A percentile compares a stretch with the other conserved stretches of the same genome.
phyloP scores from a whole-genome alignment of 1,140 invertebrate species.

The Zophobas atratus region DNA sequence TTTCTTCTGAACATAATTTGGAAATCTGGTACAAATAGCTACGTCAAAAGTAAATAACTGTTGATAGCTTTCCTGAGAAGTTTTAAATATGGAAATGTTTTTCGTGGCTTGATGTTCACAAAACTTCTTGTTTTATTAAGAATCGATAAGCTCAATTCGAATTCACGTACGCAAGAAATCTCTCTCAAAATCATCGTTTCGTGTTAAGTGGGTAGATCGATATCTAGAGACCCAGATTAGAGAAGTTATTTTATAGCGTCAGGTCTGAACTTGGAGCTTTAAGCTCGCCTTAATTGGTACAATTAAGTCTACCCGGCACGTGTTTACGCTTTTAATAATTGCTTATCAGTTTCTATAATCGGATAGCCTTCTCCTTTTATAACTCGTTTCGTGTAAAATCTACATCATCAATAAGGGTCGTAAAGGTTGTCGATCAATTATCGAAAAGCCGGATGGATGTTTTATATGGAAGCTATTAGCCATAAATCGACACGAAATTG shows the following conservation, averaged over 20 bases:
- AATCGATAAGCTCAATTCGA: too few relatives aligned
- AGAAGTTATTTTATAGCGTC: constrained; percentile 20
- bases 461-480: constrained; percentile 11
- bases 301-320: constrained; percentile 44
- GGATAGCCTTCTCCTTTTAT: constrained; percentile 11
- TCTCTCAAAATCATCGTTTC: not conserved
- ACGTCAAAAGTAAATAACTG: too few relatives aligned
- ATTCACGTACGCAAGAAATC: not conserved
- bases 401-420: constrained; percentile 35
- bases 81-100: too few relatives aligned
- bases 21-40: too few relatives aligned
- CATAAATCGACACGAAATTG: constrained; percentile 32
- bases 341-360: constrained; percentile 33
- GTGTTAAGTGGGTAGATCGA: constrained; percentile 16
- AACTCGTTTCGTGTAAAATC: constrained; percentile 30
- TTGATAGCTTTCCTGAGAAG: too few relatives aligned
- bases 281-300: constrained; percentile 40
- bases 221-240: constrained; percentile 9
- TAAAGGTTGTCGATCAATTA: constrained; percentile 39
- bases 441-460: constrained; percentile 21
- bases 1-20: too few relatives aligned
- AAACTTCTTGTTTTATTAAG: too few relatives aligned
- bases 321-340: constrained; percentile 46
- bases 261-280: constrained; percentile 1
- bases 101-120: too few relatives aligned